phyloP scores from a whole-genome alignment of 2,888 invertebrate species.

The Callosobruchus maculatus region DNA sequence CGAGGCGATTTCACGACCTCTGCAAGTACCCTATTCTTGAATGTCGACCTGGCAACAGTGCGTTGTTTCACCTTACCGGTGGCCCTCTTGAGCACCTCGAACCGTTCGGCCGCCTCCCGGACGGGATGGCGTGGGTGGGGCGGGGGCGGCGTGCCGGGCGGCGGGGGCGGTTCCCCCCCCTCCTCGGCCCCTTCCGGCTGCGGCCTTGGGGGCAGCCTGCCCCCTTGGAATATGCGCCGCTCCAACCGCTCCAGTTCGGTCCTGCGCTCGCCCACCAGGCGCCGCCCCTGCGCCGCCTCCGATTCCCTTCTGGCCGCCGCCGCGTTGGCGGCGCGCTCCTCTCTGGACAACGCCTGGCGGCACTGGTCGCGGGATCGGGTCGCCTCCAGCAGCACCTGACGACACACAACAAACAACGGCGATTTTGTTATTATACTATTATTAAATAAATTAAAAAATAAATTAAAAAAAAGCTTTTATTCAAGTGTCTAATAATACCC shows the following conservation, averaged over 20 bases:
- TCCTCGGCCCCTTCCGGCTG: slow-evolving; percentile 42
- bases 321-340: slow-evolving; percentile 66
- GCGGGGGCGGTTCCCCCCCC: no score
- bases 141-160: slow-evolving; percentile 34
- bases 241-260: slow-evolving; percentile 73
- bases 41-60: no score
- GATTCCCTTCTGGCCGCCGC: slow-evolving; percentile 64
- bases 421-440: no score
- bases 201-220: slow-evolving; percentile 42
- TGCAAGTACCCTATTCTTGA: no score
- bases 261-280: slow-evolving; percentile 67
- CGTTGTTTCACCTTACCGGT: slow-evolving; percentile 61
- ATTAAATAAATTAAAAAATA: no score
- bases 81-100: slow-evolving; percentile 71
- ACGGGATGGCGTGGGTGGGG: slow-evolving; percentile 42
- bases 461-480: no score
- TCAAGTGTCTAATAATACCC: no score
- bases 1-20: no score
- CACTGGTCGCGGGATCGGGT: slow-evolving; percentile 67
- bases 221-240: slow-evolving; percentile 69
- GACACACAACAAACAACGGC: no score
- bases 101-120: slow-evolving; percentile 59
- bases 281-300: slow-evolving; percentile 62
- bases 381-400: slow-evolving; percentile 67
- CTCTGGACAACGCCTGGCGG: slow-evolving; percentile 63